Conservation (phyloP, 2,797 vertebrate species). For the Myotis planiceps region DNA sequence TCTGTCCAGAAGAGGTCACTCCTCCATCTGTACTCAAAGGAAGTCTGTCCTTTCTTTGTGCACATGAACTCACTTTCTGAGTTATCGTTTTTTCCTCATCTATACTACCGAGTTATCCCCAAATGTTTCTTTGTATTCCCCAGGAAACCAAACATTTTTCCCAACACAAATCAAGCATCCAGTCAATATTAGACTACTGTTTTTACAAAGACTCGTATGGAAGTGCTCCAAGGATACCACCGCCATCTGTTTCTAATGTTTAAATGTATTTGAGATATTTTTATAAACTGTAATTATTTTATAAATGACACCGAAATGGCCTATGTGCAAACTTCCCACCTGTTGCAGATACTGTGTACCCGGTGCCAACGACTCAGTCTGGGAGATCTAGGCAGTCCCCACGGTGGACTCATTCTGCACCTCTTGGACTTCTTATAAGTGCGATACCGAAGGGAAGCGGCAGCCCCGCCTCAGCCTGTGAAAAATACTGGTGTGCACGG, state of each 20-base stretch:
- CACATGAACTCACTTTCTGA: not conserved
- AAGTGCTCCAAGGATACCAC: not conserved
- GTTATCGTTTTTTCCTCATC: not conserved
- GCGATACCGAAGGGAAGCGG: not conserved
- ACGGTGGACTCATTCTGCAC: too few species aligned
- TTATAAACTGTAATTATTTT: not conserved
- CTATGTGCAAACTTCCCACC: not conserved
- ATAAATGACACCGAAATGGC: not conserved
- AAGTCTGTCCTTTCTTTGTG: not conserved
- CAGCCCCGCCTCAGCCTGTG: fast-evolving
- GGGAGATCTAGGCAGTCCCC: not conserved
- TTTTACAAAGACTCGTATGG: not conserved
- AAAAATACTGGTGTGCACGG: not conserved
- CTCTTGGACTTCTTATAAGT: not conserved
- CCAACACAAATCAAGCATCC: not conserved
- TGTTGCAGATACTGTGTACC: not conserved
- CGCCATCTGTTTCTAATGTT: slow-evolving; percentile 16
- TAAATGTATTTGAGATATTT: not conserved
- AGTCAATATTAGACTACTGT: not conserved
- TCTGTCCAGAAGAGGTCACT: not conserved
- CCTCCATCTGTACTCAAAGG: not conserved
- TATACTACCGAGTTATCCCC: not conserved
- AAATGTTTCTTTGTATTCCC: not conserved
- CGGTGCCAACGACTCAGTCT: fast-evolving
- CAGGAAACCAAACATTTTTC: slow-evolving; percentile 24